phyloP scores from a whole-genome alignment of 1,140 invertebrate species.

The Arion vulgaris region DNA sequence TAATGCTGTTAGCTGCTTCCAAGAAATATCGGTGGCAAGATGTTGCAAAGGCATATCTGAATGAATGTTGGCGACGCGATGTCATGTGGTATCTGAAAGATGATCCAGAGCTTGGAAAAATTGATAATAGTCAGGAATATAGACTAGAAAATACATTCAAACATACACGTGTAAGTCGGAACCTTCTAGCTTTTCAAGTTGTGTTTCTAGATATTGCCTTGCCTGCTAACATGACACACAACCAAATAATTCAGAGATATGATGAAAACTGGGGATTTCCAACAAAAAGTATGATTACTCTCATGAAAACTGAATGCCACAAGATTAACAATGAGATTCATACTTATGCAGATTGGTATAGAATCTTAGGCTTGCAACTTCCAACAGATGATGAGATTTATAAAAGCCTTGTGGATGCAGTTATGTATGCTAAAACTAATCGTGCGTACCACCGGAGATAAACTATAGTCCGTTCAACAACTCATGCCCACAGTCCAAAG shows the following conservation, averaged over 20 bases:
- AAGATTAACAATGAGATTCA: constrained; percentile 25
- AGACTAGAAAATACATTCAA: constrained; percentile 50
- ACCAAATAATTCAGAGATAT: constrained; percentile 54
- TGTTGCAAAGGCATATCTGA: constrained; percentile 56
- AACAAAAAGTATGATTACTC: constrained; percentile 23
- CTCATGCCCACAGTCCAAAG: too few species aligned
- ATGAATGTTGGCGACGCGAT: constrained; percentile 54
- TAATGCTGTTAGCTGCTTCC: constrained; percentile 60
- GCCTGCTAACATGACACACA: constrained; percentile 49
- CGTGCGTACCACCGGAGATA: constrained; percentile 53
- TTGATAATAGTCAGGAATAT: constrained; percentile 54
- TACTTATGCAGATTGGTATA: constrained; percentile 27
- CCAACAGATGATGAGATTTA: constrained; percentile 48
- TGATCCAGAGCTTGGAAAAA: constrained; percentile 53
- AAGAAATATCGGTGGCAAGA: constrained; percentile 58
- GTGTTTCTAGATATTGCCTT: constrained; percentile 63
- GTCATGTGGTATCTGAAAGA: constrained; percentile 66
- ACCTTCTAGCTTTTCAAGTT: constrained; percentile 62
- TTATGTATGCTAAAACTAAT: constrained; percentile 48
- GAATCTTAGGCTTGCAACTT: constrained; percentile 59
- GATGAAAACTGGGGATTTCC: constrained; percentile 62
- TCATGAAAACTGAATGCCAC: neutral
- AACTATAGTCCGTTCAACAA: too few species aligned
- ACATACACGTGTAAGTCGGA: constrained; percentile 56
- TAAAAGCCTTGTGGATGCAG: constrained; percentile 44